Evolutionary conservation across 92 coral and sea anemone species (phyloP).

Genomic region (Phenganax stokvisi): DNA sequence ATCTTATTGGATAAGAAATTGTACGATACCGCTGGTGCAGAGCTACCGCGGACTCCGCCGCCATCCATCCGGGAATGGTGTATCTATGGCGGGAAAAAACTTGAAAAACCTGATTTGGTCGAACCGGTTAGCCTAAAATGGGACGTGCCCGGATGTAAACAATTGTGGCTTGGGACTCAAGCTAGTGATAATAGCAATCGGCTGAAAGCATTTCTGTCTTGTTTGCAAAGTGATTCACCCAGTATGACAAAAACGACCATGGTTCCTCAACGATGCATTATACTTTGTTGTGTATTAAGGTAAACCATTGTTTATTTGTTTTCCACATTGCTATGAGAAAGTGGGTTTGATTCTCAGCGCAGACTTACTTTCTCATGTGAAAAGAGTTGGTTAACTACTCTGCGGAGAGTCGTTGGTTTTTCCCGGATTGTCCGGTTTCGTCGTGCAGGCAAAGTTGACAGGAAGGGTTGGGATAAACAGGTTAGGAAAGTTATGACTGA

Average conservation of each 20-base stretch:
- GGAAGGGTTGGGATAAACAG: no score
- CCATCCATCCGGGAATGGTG: constrained; percentile 93
- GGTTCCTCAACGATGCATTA: constrained; percentile 84
- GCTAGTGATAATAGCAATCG: constrained; percentile 72
- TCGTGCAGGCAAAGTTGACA: no score
- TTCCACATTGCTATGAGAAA: no score
- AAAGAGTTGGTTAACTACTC: no score
- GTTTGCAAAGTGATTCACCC: constrained; percentile 88
- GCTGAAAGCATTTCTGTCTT: constrained; percentile 81
- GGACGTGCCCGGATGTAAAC: constrained; percentile 81
- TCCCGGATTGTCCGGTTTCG: no score
- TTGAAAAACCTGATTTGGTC: constrained; percentile 76
- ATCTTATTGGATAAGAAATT: constrained; percentile 75
- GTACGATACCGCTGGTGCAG: constrained; percentile 45
- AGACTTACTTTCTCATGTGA: no score
- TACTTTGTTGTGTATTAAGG: constrained; percentile 91
- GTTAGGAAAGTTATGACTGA: no score
- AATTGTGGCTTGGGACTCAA: constrained; percentile 84
- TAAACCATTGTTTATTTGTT: constrained; percentile 14
- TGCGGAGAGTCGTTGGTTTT: no score
- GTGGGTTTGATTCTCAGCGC: no score
- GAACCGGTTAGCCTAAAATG: constrained; percentile 72
- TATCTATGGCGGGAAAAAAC: constrained; percentile 74
- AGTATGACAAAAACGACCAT: constrained; percentile 83
- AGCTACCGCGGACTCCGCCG: constrained; percentile 54